phyloP scores from a whole-genome alignment of 2,113 vertebrate species.

The Micronisus gabar region DNA sequence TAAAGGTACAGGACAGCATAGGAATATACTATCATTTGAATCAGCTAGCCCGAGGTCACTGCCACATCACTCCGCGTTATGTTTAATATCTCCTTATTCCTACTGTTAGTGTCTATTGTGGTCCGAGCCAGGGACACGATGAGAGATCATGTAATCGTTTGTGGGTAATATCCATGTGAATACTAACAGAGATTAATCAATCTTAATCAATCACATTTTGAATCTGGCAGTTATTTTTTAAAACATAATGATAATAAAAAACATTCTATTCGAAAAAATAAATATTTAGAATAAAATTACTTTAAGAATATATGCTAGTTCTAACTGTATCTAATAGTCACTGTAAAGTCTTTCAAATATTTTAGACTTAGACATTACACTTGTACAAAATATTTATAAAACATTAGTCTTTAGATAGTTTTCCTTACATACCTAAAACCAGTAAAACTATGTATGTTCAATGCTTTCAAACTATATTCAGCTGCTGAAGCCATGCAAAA shows the following conservation, averaged over 20 bases:
- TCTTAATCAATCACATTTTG: not conserved
- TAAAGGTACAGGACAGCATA: not conserved
- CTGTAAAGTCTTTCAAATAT: not conserved
- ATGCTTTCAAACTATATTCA: not conserved
- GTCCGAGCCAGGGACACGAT: not conserved
- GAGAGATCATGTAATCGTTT: not conserved
- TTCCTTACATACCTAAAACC: not conserved
- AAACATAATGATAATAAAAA: not conserved
- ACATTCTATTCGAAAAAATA: not conserved
- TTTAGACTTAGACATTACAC: not conserved
- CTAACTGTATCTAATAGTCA: not conserved
- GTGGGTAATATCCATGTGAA: not conserved
- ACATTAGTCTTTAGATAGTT: not conserved
- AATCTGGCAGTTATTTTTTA: not conserved
- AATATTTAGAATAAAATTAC: not conserved
- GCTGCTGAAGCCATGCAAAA: not conserved
- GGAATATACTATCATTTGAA: not conserved
- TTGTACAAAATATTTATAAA: not conserved
- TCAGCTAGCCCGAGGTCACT: not conserved
- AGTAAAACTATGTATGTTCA: not conserved
- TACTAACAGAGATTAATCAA: not conserved
- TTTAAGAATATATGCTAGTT: not conserved
- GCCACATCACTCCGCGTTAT: not conserved
- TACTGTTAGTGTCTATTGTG: not conserved
- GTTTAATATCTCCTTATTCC: not conserved